Base-by-base conservation (phyloP, 2,888 invertebrate genomes). In the Xestia xanthographa region DNA sequence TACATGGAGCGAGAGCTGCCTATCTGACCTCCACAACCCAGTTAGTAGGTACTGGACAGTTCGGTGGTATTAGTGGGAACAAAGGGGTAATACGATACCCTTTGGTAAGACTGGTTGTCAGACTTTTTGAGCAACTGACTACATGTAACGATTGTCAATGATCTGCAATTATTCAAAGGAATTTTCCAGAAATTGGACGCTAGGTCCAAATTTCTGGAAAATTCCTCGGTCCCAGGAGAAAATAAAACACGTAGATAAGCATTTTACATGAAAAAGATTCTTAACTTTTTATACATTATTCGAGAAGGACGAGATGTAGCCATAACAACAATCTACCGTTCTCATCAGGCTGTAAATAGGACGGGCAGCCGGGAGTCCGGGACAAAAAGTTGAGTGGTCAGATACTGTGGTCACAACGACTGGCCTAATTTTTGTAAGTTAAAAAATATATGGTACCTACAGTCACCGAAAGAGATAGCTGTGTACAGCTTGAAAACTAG, bases 311-410 rank as follows among this genome's bases (percentile, higher is more conserved):
- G 38, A 72, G 76, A 70, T 83, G 78, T 77, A 65, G 56, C 53
- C 38, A 38, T 71, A 62, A 83, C 48, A 71, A 50, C 38, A 83
- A 83, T 83, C 86, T 29, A 43, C 12, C 12, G 22, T 83, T 41
- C 26, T 66, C 70, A 82, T 86, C 86, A 77, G 83, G 12, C 20
- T 53, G 41, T 72, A 72, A 84, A 86, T 66, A 58, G 58, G 38
- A 66, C 58, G 38, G 63, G 22, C 45, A 62, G 43, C 43, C 26
- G 50, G 17, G 72, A 73, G 8, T 1, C 22, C 41, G 41, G 63
- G 58, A 22, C 29, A 17, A 67, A 67, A 66, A 83, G 62, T 69
- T 53, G 56, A 74, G 71, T 72, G 62, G 50, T 66, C 66, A 76
- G 66, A 63, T 63, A 58, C 43, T 66, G 79, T 73, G 56, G 70